These are phyloP conservation scores for Tetragonula clypearis DNA, from an alignment of 1,140 invertebrate genomes.

Conservation along the genomic window DNA sequence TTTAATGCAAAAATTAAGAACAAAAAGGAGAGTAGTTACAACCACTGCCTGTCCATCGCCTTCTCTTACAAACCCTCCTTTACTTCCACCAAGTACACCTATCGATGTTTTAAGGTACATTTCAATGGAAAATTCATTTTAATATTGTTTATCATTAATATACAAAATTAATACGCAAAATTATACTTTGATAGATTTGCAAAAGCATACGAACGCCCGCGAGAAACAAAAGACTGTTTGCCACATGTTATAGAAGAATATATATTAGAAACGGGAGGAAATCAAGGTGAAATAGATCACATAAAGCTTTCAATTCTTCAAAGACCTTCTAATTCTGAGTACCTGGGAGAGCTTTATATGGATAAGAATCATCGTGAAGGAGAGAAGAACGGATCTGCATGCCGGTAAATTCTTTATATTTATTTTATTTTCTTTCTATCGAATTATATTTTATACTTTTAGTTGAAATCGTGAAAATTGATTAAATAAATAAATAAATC, in stretches of 20 bases:
- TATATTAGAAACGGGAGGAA: conserved; percentile 90
- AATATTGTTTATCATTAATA: not conserved
- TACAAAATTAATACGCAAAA: not conserved
- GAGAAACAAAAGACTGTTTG: conserved; percentile 88
- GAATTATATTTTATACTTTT: not conserved
- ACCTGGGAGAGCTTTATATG: conserved; percentile 94
- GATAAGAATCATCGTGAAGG: conserved; percentile 92
- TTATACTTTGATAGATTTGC: conserved; percentile 77
- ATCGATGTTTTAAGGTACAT: conserved; percentile 77
- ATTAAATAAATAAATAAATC: not conserved
- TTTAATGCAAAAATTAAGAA: conserved; percentile 81
- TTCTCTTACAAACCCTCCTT: conserved; percentile 75
- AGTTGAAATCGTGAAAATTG: not conserved
- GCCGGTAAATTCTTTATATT: conserved; percentile 82
- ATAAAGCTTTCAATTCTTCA: conserved; percentile 93
- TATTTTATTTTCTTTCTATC: not conserved
- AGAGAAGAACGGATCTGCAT: conserved; percentile 91
- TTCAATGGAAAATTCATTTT: not conserved
- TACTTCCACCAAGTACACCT: conserved; percentile 76
- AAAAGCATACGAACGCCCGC: conserved; percentile 85
- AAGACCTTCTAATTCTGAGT: conserved; percentile 92
- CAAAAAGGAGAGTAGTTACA: conserved; percentile 69
- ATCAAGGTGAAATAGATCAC: conserved; percentile 88
- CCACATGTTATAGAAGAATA: conserved; percentile 94
- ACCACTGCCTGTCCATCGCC: conserved; percentile 78